Evolutionary conservation across 2,888 invertebrate species (phyloP), one percentile per base, ranked within the genome.

Genomic region (Caenorhabditis sinica): DNA sequence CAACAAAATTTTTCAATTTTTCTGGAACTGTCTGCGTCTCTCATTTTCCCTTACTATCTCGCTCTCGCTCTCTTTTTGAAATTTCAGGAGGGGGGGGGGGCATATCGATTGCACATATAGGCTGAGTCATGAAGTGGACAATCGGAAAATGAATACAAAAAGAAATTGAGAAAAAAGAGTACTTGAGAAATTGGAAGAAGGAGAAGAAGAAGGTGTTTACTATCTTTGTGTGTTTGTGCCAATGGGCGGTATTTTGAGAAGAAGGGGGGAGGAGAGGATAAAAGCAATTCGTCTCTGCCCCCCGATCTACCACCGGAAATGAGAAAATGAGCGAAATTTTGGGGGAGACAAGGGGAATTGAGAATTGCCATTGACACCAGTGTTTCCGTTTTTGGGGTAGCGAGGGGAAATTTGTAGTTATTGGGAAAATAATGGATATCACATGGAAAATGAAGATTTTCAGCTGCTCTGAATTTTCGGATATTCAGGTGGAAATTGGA

Each of bases 181-280:
- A 79, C 79, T 79, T 79, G 79, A 79, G 76, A 76, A 58, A 53
- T 53, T 13, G 74, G 36, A n/a, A 61, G 51, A 58, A 36, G 25
- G 2, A 60, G 36, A 20, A 60, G 58, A 43, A 66, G 17, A 40
- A 71, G 79, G 65, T 79, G 79, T 79, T 79, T 79, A 79, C 79
- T 71, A 79, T 79, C 79, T 56, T 72, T 79, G 69, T 40, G 40
- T 49, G 20, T 72, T 51, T 79, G 71, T 71, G 63, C 36, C 79
- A 53, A 9, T 65, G 65, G 23, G 45, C 69, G 73, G 33, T 36
- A 4, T 36, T n/a, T 53, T n/a, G 60, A 36, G 15, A 6, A 58
- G 17, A 30, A 11, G 56, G 61, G 25, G 43, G 1, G 63, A 71
- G 25, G 60, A 11, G 40, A 5, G 63, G 77, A 79, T 79, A 79